phyloP scores from a whole-genome alignment of 1,140 invertebrate species.

The Adelges cooleyi region DNA sequence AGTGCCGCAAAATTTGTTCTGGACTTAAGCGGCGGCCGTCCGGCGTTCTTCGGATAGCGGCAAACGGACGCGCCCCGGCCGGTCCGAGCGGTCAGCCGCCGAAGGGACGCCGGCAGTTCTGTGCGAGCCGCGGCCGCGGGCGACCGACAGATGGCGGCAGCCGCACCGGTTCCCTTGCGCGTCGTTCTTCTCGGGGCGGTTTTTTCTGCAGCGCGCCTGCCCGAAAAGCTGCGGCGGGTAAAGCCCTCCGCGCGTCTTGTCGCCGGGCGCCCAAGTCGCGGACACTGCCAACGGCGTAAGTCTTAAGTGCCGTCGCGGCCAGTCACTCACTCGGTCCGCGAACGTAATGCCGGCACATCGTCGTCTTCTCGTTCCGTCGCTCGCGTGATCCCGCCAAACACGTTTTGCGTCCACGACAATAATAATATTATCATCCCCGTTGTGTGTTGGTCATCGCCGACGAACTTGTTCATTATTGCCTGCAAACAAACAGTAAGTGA shows the following conservation, averaged over 20 bases:
- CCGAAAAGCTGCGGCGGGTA: slow-evolving; percentile 22
- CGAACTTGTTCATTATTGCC: too few relatives aligned
- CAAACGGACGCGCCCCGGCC: neutral
- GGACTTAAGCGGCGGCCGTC: neutral
- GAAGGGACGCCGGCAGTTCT: neutral
- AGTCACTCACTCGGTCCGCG: slow-evolving; percentile 27
- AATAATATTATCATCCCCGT: too few relatives aligned
- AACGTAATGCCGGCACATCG: slow-evolving; percentile 27
- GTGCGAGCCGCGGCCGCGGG: neutral
- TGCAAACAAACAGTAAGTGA: too few relatives aligned
- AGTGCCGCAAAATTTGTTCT: too few relatives aligned
- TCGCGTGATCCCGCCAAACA: neutral
- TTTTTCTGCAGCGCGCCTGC: slow-evolving; percentile 21
- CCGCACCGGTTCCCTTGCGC: neutral
- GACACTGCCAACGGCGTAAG: neutral
- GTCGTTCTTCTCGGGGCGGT: slow-evolving; percentile 9
- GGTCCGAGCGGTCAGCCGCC: neutral
- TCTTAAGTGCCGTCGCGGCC: slow-evolving; percentile 14
- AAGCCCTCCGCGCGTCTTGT: slow-evolving; percentile 27
- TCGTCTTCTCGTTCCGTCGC: slow-evolving; percentile 21
- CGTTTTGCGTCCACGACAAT: too few relatives aligned
- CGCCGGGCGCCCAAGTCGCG: slow-evolving; percentile 16
- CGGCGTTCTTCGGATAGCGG: neutral
- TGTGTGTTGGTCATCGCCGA: too few relatives aligned
- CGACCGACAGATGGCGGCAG: neutral